Evolutionary conservation across 2,888 invertebrate species (phyloP).

Genomic region (Galerucella calmariensis): DNA sequence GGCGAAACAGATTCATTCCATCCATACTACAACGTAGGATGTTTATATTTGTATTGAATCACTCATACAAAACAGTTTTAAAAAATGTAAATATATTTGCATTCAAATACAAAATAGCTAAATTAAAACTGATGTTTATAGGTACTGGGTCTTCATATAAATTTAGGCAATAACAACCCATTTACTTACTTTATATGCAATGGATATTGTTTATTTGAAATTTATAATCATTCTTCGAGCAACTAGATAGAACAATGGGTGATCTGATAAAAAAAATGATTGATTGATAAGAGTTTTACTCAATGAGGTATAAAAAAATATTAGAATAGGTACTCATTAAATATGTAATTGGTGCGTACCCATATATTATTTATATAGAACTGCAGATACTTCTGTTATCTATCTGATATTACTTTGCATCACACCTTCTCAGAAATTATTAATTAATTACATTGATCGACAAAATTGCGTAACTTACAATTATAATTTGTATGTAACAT

Average conservation of each 20-base stretch:
- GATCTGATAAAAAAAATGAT: background rate
- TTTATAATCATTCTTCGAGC: background rate
- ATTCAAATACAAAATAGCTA: background rate
- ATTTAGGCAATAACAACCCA: background rate
- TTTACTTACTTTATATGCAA: background rate
- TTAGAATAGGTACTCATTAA: background rate
- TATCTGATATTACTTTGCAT: conserved; percentile 3
- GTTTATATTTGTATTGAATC: conserved; percentile 4
- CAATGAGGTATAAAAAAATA: background rate
- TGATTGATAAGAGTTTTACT: background rate
- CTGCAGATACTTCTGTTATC: background rate
- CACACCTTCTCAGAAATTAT: background rate
- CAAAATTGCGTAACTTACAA: no score
- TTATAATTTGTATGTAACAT: no score
- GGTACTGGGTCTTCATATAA: background rate
- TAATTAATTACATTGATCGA: background rate
- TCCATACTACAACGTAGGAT: conserved; percentile 1
- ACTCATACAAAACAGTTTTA: background rate
- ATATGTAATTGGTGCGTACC: background rate
- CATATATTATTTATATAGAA: background rate
- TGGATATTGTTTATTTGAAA: background rate
- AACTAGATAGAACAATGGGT: background rate
- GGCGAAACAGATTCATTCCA: background rate
- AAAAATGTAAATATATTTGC: background rate
- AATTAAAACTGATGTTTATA: background rate